These are phyloP conservation scores for Diglossa cyanea DNA, from an alignment of 2,797 vertebrate genomes.

Conservation along the genomic window DNA sequence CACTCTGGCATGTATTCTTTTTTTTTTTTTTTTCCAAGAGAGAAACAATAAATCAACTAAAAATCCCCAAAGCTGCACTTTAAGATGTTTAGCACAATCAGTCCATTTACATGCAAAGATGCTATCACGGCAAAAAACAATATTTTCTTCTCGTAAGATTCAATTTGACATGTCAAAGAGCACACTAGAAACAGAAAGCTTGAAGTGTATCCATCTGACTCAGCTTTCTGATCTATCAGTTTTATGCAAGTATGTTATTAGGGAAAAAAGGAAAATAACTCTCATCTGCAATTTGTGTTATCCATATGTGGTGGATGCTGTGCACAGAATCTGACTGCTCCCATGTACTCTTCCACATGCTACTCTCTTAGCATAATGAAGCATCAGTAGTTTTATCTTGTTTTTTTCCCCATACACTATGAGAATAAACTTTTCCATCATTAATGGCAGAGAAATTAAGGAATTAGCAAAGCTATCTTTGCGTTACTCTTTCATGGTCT, in stretches of 20 bases:
- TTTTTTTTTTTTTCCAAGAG: not conserved
- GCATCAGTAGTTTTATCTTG: not conserved
- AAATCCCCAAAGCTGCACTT: not conserved
- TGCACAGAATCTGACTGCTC: not conserved
- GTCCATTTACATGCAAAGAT: not conserved
- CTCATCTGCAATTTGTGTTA: not conserved
- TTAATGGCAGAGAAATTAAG: not conserved
- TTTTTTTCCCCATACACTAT: not conserved
- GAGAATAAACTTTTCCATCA: not conserved
- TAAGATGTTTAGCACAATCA: not conserved
- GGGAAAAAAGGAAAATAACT: rapidly evolving
- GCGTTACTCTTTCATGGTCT: not conserved
- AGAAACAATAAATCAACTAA: not conserved
- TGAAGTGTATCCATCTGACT: not conserved
- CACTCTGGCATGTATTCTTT: not conserved
- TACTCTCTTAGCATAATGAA: not conserved
- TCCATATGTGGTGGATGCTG: rapidly evolving
- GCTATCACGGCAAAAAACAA: not conserved
- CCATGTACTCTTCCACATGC: not conserved
- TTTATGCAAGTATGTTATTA: not conserved
- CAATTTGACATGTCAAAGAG: not conserved
- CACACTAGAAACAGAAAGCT: not conserved
- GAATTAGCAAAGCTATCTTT: not conserved
- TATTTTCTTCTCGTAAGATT: not conserved
- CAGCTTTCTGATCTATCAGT: not conserved